A percentile compares a stretch with the other conserved stretches of the same genome.
Evolutionary conservation across 1,140 invertebrate species (phyloP).

Genomic region (Laodelphax striatellus): DNA sequence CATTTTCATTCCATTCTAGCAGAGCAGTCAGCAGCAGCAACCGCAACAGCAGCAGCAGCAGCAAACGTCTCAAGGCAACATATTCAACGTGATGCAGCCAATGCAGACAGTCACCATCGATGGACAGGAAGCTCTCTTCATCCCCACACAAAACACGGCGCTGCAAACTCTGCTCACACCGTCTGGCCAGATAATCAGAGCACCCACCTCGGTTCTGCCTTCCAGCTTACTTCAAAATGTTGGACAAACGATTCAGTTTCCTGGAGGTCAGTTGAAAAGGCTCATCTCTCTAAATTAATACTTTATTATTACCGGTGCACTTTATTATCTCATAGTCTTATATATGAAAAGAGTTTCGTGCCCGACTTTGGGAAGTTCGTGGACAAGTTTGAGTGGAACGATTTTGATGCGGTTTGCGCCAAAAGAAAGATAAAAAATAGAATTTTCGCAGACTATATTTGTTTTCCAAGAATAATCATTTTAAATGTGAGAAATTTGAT

Average conservation of each 20-base stretch:
- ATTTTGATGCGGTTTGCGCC: no score
- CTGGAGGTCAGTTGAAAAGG: constrained; percentile 27
- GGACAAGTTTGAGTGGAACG: no score
- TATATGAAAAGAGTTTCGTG: no score
- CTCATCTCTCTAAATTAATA: no score
- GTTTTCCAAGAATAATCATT: no score
- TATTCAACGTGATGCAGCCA: constrained; percentile 51
- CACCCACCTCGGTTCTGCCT: constrained; percentile 35
- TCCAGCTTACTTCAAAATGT: constrained; percentile 38
- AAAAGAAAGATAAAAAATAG: no score
- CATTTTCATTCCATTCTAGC: no score
- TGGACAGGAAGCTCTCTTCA: constrained; percentile 80
- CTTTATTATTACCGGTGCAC: no score
- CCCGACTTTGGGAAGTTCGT: no score
- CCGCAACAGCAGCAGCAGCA: constrained; percentile 33
- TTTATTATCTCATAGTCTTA: no score
- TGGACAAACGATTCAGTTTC: constrained; percentile 37
- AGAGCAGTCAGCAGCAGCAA: neutral
- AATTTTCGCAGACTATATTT: no score
- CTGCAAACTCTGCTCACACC: constrained; percentile 39
- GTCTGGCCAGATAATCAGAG: constrained; percentile 50
- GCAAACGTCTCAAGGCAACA: constrained; percentile 37
- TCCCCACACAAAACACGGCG: constrained; percentile 16
- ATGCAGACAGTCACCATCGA: constrained; percentile 86
- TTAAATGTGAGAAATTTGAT: no score